phyloP scores from a whole-genome alignment of 1,140 invertebrate genomes.

The Tetramorium simillimum region DNA sequence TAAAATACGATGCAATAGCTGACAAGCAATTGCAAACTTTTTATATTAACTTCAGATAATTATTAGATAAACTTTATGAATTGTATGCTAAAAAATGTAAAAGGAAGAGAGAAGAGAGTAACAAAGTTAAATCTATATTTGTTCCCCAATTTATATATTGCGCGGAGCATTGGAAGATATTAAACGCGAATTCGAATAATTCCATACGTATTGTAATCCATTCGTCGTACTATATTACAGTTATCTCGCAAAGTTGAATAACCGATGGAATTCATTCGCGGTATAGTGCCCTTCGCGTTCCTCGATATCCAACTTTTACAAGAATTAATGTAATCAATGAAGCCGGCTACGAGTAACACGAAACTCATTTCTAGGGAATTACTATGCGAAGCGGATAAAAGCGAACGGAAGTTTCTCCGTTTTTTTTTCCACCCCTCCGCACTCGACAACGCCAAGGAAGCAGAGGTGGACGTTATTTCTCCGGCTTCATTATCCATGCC shows the following conservation, averaged over 20 bases:
- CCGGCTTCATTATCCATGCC: conserved; percentile 60
- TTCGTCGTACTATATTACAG: conserved; percentile 30
- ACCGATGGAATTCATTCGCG: conserved; percentile 41
- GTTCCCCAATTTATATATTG: neutral
- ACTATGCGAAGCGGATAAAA: conserved; percentile 59
- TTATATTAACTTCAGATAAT: conserved; percentile 1
- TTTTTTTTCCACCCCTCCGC: conserved; percentile 22
- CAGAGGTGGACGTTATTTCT: conserved; percentile 53
- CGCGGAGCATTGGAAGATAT: neutral
- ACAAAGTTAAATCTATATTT: neutral
- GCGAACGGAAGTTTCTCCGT: conserved; percentile 45
- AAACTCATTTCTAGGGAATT: conserved; percentile 55
- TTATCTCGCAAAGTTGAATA: conserved; percentile 40
- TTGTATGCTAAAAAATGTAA: neutral
- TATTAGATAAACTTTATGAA: conserved; percentile 10
- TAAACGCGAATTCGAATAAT: conserved; percentile 13
- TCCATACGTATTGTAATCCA: conserved; percentile 14
- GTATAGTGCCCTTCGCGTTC: conserved; percentile 23
- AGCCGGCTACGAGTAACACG: conserved; percentile 50
- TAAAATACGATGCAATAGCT: neutral
- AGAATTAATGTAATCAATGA: conserved; percentile 60
- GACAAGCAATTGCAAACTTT: neutral
- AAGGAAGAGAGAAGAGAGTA: neutral
- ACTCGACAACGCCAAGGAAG: conserved; percentile 37
- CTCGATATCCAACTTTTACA: conserved; percentile 50